Evolutionary conservation across 2,888 invertebrate species (phyloP).

Genomic region (Dasypolia templi): DNA sequence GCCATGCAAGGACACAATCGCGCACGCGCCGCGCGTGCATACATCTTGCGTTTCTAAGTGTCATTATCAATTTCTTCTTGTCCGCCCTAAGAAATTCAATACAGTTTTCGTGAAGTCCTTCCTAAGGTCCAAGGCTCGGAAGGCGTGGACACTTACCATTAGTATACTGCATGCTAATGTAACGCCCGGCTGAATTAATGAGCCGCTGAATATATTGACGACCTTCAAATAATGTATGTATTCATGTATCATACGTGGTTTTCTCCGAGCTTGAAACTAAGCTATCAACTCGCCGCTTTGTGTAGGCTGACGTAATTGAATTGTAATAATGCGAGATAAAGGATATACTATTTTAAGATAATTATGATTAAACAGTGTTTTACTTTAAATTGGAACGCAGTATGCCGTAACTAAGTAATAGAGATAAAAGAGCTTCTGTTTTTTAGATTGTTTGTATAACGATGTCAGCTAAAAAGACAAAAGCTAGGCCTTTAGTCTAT

Average conservation of each 20-base stretch:
- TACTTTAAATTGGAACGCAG: slow-evolving; percentile 33
- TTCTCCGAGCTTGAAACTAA: slow-evolving; percentile 52
- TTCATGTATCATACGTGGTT: slow-evolving; percentile 53
- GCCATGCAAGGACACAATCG: slow-evolving; percentile 15
- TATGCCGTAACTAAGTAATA: neutral
- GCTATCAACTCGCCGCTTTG: slow-evolving; percentile 27
- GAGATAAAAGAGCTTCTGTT: neutral
- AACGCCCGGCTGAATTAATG: slow-evolving; percentile 57
- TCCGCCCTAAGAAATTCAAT: slow-evolving; percentile 21
- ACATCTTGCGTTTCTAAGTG: slow-evolving; percentile 15
- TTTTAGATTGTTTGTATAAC: neutral
- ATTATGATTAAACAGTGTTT: slow-evolving; percentile 25
- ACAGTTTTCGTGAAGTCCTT: slow-evolving; percentile 27
- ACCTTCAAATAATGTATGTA: slow-evolving; percentile 58
- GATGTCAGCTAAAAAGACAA: neutral
- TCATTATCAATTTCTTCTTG: slow-evolving; percentile 13
- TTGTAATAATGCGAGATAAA: slow-evolving; percentile 47
- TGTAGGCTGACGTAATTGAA: slow-evolving; percentile 49
- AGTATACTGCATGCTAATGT: slow-evolving; percentile 54
- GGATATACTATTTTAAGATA: slow-evolving; percentile 40
- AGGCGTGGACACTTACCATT: slow-evolving; percentile 30
- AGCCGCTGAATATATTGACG: slow-evolving; percentile 52
- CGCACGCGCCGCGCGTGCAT: slow-evolving; percentile 30
- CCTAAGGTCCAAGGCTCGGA: slow-evolving; percentile 15
- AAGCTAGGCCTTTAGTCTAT: neutral